Conservation (phyloP, 2,797 vertebrate genomes). For the Catharus ustulatus region DNA sequence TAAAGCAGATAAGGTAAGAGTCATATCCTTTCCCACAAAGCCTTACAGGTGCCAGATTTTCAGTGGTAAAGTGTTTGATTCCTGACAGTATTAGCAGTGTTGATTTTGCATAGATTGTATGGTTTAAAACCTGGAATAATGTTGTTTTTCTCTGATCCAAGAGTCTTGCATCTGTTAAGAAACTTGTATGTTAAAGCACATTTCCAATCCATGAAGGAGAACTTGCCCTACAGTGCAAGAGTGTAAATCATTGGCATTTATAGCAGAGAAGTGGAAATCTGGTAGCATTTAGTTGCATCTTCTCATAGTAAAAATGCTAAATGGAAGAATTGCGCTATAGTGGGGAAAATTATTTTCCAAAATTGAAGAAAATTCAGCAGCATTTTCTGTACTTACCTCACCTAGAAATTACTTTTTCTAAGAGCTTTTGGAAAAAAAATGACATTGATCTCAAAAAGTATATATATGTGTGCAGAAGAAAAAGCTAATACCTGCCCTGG, state of each 20-base stretch:
- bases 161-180: neutral
- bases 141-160: neutral
- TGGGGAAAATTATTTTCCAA: neutral
- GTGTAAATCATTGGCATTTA: neutral
- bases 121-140: neutral
- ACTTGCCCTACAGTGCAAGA: neutral
- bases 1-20: slow-evolving; percentile 91
- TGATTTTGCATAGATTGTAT: neutral
- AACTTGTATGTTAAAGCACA: neutral
- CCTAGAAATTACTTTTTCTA: neutral
- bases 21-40: neutral
- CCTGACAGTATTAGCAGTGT: neutral
- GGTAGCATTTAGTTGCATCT: neutral
- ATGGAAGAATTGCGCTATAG: neutral
- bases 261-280: neutral
- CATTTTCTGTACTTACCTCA: neutral
- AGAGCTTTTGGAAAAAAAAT: neutral
- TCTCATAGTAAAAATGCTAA: neutral
- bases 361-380: neutral
- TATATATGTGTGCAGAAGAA: neutral
- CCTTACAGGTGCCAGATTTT: neutral
- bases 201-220: neutral
- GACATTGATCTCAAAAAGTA: fast-evolving
- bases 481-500: neutral
- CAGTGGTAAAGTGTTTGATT: neutral